phyloP scores from a whole-genome alignment of 2,797 vertebrate genomes.

The Emys orbicularis region DNA sequence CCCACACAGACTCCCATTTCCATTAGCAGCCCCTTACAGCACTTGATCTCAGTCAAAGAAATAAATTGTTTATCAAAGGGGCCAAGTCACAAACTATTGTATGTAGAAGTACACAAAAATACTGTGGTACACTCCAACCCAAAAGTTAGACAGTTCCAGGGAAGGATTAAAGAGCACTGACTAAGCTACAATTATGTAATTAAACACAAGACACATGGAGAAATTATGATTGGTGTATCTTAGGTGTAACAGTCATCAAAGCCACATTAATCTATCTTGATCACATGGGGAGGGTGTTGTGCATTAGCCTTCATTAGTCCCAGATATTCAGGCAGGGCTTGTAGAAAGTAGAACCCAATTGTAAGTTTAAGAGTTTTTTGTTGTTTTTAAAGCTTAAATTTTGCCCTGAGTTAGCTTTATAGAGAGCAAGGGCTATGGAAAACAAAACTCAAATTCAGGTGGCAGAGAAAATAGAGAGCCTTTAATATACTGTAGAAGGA shows the following conservation, averaged over 20 bases:
- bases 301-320: constrained; percentile 17
- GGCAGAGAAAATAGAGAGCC: neutral
- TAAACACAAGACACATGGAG: constrained; percentile 28
- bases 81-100: neutral
- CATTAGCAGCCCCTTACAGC: neutral
- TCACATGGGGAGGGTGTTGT: neutral
- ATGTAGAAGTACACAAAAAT: neutral
- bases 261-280: neutral
- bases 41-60: neutral
- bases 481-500: neutral
- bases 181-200: constrained; percentile 53
- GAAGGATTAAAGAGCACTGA: constrained; percentile 53
- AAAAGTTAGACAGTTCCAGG: neutral
- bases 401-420: neutral
- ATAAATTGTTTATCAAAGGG: neutral
- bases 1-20: neutral
- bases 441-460: neutral
- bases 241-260: neutral
- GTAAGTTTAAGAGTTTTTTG: neutral
- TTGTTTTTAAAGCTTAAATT: neutral
- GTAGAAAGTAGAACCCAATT: neutral
- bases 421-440: neutral
- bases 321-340: neutral
- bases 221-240: constrained; percentile 27
- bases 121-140: neutral